Base-by-base conservation (phyloP, 92 coral and sea anemone species). In the Palythoa caribaeorum region DNA sequence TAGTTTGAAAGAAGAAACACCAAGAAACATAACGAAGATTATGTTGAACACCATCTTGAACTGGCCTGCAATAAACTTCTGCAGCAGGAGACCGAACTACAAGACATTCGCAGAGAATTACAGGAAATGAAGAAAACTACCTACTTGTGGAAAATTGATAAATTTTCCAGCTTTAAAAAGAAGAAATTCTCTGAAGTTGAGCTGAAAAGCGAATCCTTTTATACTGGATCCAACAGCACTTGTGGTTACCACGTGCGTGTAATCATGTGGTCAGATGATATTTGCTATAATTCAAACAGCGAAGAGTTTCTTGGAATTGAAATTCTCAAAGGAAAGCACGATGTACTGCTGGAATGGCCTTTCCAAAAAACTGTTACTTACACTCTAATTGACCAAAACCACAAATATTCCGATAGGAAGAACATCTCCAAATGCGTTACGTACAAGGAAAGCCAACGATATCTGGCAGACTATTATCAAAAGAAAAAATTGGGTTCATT, bases 291-390 rank as follows among this genome's bases (percentile, higher is more conserved):
- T 55, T 81, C 86, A 2, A 81, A 40, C 76, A 81, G 86, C 11
- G 86, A 81, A 1, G 86, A 81, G 19, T 81, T 81, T 66, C 17
- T 81, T 4, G 86, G 76, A 44, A 81, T 81, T 48, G 86, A 81
- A 47, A 71, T 84, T 50, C 87, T 88, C 62, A 79, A 87, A 2
- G 94, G 94, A 21, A 90, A 92, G 52, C 89, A 88, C 15, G 94
- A 92, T 16, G 94, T 90, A 1, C 66, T 88, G 21, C 84, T 92
- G 39, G 65, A 77, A 53, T 92, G 94, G 94, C 94, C 94, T 10
- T 92, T 92, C 76, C 73, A 60, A 44, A 79, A 88, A 76, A 68
- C 91, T 1, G 90, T 89, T n/a, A 83, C 87, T 5, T 89, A 88
- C 71, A 89, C 84, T 1, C 59, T 92, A 63, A 36, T 92, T 3